Conservation (phyloP, 1,140 invertebrate species). For the Caligus rogercresseyi region DNA sequence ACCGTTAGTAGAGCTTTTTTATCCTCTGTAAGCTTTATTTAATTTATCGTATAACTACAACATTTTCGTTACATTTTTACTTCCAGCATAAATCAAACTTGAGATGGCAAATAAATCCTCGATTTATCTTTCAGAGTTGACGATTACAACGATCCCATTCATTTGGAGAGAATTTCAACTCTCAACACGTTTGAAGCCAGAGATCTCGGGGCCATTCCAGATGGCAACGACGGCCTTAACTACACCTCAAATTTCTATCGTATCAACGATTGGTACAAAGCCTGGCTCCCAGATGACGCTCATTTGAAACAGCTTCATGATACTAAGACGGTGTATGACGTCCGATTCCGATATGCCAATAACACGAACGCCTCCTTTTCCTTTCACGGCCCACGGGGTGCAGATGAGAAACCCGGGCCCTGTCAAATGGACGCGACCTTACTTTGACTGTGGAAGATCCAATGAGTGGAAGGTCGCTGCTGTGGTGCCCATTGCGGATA, state of each 20-base stretch:
- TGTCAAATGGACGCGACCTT: conserved; percentile 79
- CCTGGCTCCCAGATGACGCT: conserved; percentile 72
- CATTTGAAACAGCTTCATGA: conserved; percentile 49
- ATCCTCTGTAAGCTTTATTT: too few species aligned
- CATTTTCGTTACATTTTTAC: too few species aligned
- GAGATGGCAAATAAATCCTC: too few species aligned
- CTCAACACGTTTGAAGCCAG: conserved; percentile 63
- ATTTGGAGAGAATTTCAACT: conserved; percentile 74
- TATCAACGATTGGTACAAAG: conserved; percentile 78
- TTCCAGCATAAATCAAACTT: too few species aligned
- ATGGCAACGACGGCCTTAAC: conserved; percentile 49
- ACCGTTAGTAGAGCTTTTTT: neutral
- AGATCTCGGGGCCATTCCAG: conserved; percentile 62
- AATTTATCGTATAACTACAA: too few species aligned
- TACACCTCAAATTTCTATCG: conserved; percentile 78
- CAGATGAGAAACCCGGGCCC: conserved; percentile 72
- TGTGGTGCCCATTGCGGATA: conserved; percentile 80
- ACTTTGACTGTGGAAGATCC: conserved; percentile 86
- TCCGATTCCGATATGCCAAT: conserved; percentile 66
- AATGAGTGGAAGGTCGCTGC: conserved; percentile 90
- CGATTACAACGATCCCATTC: conserved; percentile 85
- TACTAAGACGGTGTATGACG: conserved; percentile 65
- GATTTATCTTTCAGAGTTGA: conserved; percentile 43
- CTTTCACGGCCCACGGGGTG: conserved; percentile 32
- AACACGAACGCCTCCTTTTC: conserved; percentile 77